Base-by-base conservation (phyloP, 1,140 invertebrate genomes). In the Papilio aristodemus region DNA sequence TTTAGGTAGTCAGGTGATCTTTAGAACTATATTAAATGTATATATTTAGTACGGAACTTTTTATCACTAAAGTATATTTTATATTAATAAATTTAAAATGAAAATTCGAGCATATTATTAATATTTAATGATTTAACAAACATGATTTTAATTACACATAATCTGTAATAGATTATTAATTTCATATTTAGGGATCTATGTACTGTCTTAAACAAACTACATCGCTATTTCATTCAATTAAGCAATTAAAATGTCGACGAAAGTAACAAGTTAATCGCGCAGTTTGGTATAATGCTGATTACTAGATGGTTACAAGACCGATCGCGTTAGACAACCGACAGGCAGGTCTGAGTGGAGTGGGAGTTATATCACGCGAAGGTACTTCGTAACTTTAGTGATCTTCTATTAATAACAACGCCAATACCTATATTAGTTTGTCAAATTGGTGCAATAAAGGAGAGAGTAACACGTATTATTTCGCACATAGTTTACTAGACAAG, bases 181-280 rank as follows among this genome's bases (percentile, higher is more conserved):
- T 25, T 54, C 14, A 43, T 46, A 54, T 19, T 54, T 25, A 54
- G 46, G n/a, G n/a, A n/a, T n/a, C n/a, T 9, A 54, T 25, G 17
- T 5, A 54, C 27, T 6, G 46, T 54, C 19, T 54, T 54, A 54
- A 19, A 54, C 46, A 22, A 54, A 54, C 43, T 46, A 19, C 19
- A 25, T 54, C 19, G 46, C 19, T 54, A 54, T 54, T 25, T 50
- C 17, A 50, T 22, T 54, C 46, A 22, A 54, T 54, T 54, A 54
- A 0, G 19, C 46, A 54, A 54, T 54, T 54, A 25, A 54, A 19
- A 54, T 10, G 46, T 54, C 46, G 19, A 54, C 19, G 17, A 54
- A 54, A 54, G 46, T 17, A 54, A 54, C 46, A 54, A 54, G 17
- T 54, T 54, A 54, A 54, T 54, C 46, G 46, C 46, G 10, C 46